Conservation (phyloP, 1,140 invertebrate genomes). For the Thaumatotibia leucotreta region DNA sequence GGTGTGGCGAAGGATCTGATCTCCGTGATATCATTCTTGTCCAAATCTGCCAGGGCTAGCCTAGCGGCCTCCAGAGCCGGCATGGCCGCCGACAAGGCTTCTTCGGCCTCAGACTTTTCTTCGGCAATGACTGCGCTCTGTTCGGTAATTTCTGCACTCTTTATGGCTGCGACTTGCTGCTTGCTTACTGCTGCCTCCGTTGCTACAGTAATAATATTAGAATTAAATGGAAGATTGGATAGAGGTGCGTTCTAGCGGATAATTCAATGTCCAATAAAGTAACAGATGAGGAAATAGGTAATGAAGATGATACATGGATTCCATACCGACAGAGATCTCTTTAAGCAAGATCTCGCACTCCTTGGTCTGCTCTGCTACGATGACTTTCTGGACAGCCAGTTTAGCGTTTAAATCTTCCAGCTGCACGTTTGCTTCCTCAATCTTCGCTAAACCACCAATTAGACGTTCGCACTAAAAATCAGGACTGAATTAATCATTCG, state of each 20-base stretch:
- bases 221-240: conserved; percentile 6
- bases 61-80: conserved; percentile 89
- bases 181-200: conserved; percentile 84
- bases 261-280: no score
- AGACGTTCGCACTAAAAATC: conserved; percentile 80
- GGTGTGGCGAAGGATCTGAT: conserved; percentile 93
- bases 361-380: conserved; percentile 85
- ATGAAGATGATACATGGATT: no score
- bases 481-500: no score
- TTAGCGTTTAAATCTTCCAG: conserved; percentile 85
- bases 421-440: conserved; percentile 86
- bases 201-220: conserved; percentile 40
- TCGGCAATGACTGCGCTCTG: conserved; percentile 85
- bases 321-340: conserved; percentile 68
- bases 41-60: conserved; percentile 86
- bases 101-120: conserved; percentile 90
- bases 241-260: no score
- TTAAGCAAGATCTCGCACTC: conserved; percentile 84
- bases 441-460: conserved; percentile 84
- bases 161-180: conserved; percentile 85
- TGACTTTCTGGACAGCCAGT: conserved; percentile 85
- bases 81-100: conserved; percentile 85
- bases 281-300: no score
- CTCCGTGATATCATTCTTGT: conserved; percentile 94
- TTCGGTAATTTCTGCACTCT: conserved; percentile 87